These are phyloP conservation scores for Parazoanthus swiftii DNA, from an alignment of 92 coral and sea anemone genomes.

Conservation along the genomic window DNA sequence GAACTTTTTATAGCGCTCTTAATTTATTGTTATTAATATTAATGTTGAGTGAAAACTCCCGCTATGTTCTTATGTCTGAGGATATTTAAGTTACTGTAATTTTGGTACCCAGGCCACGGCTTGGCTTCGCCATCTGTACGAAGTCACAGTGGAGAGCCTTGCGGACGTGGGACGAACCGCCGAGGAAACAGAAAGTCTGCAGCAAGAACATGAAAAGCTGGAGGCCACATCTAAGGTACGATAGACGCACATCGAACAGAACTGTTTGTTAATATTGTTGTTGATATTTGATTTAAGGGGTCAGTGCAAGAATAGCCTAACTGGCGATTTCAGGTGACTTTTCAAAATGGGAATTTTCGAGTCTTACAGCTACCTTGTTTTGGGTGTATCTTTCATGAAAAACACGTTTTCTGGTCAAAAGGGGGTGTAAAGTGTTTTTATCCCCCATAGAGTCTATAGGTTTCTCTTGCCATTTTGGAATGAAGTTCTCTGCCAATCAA, in stretches of 20 bases:
- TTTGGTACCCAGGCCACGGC: conserved; percentile 67
- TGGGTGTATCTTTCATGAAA: too few relatives aligned
- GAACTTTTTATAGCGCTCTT: too few relatives aligned
- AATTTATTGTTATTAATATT: too few relatives aligned
- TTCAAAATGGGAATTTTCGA: not conserved
- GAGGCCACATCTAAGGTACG: conserved; percentile 90
- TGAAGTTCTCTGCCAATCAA: too few relatives aligned
- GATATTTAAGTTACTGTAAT: not conserved
- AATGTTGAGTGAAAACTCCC: not conserved
- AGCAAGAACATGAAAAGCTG: conserved; percentile 90
- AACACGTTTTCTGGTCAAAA: too few relatives aligned
- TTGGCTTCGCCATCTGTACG: conserved; percentile 85
- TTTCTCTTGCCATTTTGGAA: too few relatives aligned
- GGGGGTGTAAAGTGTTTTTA: too few relatives aligned
- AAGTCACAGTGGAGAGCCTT: conserved; percentile 72
- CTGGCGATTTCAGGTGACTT: not conserved
- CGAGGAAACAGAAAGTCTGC: conserved; percentile 79
- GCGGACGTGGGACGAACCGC: conserved; percentile 88
- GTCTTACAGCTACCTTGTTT: too few relatives aligned
- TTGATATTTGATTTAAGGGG: not conserved
- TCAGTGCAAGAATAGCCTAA: not conserved
- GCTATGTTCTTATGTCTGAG: not conserved
- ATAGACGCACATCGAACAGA: not conserved
- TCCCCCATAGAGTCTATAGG: too few relatives aligned
- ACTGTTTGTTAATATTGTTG: not conserved